Evolutionary conservation across 2,888 invertebrate species (phyloP).

Genomic region (Torymus auratus): DNA sequence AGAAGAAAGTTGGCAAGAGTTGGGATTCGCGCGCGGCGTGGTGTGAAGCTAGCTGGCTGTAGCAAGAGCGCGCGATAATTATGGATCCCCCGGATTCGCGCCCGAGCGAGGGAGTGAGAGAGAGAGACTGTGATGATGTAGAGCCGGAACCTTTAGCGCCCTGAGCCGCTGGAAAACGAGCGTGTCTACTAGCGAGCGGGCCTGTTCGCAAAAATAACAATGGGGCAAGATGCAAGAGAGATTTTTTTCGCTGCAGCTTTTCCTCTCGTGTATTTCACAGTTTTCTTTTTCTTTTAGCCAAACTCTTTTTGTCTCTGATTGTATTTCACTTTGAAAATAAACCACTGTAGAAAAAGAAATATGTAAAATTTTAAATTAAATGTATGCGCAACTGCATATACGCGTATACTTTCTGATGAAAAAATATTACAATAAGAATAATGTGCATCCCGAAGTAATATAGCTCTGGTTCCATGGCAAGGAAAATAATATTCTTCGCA

Average conservation of each 20-base stretch:
- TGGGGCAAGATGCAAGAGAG: not conserved
- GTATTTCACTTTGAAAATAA: too few species aligned
- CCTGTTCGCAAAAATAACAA: conserved; percentile 17
- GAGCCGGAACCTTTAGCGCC: conserved; percentile 39
- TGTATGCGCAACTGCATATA: too few species aligned
- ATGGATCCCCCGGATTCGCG: conserved; percentile 36
- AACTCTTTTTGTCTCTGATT: too few species aligned
- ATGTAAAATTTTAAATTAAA: too few species aligned
- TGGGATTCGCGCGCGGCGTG: conserved; percentile 20
- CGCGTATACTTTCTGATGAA: too few species aligned
- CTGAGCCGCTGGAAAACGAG: conserved; percentile 9
- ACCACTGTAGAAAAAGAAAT: too few species aligned
- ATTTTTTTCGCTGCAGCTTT: not conserved
- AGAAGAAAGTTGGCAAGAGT: conserved; percentile 57
- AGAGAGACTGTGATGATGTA: conserved; percentile 18
- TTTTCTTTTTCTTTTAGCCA: too few species aligned
- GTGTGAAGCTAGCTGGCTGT: not conserved
- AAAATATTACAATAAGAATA: too few species aligned
- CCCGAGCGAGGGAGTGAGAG: not conserved
- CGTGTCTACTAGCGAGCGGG: not conserved
- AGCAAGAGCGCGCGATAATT: conserved; percentile 46
- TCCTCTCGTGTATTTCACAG: too few species aligned
- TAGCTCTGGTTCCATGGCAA: too few species aligned
- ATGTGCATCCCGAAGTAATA: too few species aligned
- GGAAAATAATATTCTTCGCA: too few species aligned